Evolutionary conservation across 2,888 invertebrate species (phyloP), one percentile per base, ranked within the genome.

Genomic region (Mongoloraphidia duomilia): DNA sequence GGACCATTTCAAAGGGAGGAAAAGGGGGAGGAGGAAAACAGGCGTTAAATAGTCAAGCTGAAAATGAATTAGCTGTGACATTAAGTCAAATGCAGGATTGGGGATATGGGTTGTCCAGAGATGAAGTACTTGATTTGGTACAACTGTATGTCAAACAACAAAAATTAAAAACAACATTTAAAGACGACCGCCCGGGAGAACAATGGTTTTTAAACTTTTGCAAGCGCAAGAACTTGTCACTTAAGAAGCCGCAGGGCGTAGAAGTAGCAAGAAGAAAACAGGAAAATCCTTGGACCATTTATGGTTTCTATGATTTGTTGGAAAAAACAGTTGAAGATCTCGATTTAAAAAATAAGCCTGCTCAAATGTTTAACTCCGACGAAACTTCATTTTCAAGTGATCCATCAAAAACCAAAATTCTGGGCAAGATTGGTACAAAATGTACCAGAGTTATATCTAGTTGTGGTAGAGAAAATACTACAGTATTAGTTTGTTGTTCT

Each of bases 391-490:
- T 47, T 35, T 47, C 44, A n/a, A 11, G 11, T 38, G 50, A 51
- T 41, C 51, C 49, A 14, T 49, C 42, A 26, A 50, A 53, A 46
- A 53, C 50, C 12, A 54, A 50, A 46, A 45, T 53, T 44, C 49
- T 53, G 12, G 50, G 50, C 5, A 38, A 38, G 39, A 49, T 42
- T 26, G 49, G 44, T 37, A 17, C 41, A 50, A 36, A 14, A 33
- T 41, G 46, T 41, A 42, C 36, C 34, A 49, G 48, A 48, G 48
- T 38, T 13, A 50, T 39, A 46, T 45, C 44, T 33, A 42, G 41
- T 35, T 39, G 38, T 8, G 49, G 52, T 12, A 46, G 50, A 40
- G 46, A 50, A 43, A 52, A 49, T 39, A 50, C 34, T 45, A 46
- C 51, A 12, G 43, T 54, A 13, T 44, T 51, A 37, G 45, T 50